Conservation (phyloP, 1,140 invertebrate genomes). For the Tetranychus cinnabarinus region DNA sequence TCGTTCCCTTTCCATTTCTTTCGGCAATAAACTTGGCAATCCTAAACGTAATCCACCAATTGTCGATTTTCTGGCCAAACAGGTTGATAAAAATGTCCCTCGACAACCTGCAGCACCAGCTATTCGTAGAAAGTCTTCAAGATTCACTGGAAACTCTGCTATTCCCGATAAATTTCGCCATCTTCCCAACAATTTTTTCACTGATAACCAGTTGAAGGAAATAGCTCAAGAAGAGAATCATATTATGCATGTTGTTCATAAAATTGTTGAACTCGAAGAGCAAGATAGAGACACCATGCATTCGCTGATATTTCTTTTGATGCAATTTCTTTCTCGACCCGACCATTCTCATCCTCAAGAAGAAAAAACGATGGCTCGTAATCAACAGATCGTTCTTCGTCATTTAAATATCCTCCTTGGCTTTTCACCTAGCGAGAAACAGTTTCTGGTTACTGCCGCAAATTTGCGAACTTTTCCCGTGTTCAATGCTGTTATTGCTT, state of each 20-base stretch:
- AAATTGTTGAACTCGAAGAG: conserved; percentile 63
- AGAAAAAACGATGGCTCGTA: conserved; percentile 47
- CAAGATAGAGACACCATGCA: conserved; percentile 86
- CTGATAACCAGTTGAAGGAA: conserved; percentile 21
- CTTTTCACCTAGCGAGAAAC: conserved; percentile 68
- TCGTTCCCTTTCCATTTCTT: conserved; percentile 64
- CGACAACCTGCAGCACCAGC: conserved; percentile 68
- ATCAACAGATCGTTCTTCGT: conserved; percentile 62
- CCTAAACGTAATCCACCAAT: background rate
- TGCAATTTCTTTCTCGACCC: conserved; percentile 32
- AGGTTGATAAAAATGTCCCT: conserved; percentile 58
- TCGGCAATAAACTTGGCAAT: conserved; percentile 65
- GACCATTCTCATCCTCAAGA: conserved; percentile 52
- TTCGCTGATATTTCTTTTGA: conserved; percentile 75
- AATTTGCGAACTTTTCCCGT: conserved; percentile 67
- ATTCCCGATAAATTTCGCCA: conserved; percentile 27
- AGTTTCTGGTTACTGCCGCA: conserved; percentile 67
- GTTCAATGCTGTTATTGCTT: conserved; percentile 77
- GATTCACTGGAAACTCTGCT: conserved; percentile 36
- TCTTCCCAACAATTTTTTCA: conserved; percentile 34
- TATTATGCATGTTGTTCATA: conserved; percentile 28
- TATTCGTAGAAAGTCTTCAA: conserved; percentile 65
- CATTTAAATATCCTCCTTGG: conserved; percentile 81
- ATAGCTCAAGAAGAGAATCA: conserved; percentile 31
- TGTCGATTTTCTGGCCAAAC: conserved; percentile 29